Evolutionary conservation across 2,113 vertebrate genomes (phyloP).

Genomic region (Piaya cayana): DNA sequence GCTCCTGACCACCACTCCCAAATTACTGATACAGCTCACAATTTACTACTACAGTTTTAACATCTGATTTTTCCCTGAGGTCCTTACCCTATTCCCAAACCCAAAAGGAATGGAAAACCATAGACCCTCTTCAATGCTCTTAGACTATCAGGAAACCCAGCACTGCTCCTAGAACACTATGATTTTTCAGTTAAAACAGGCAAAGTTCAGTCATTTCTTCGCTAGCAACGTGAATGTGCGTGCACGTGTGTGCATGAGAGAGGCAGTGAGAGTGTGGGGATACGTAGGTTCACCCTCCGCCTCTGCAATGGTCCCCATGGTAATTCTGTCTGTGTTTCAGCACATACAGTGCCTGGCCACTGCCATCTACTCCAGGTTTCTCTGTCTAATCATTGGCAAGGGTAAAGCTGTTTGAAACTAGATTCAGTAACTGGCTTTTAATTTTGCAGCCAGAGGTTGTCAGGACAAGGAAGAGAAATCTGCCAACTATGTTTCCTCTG

Average conservation of each 20-base stretch:
- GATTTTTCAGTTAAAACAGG: neutral
- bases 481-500: conserved; percentile 57
- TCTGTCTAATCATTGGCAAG: conserved; percentile 16
- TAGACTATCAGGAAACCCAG: neutral
- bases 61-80: neutral
- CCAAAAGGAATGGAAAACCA: neutral
- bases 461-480: conserved; percentile 63
- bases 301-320: neutral
- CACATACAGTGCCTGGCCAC: neutral
- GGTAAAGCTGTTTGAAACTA: conserved; percentile 24
- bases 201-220: neutral
- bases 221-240: neutral
- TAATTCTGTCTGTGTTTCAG: conserved; percentile 12
- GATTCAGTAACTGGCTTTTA: conserved; percentile 22
- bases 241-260: neutral
- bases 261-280: neutral
- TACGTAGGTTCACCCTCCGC: neutral
- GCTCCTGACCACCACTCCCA: neutral
- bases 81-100: neutral
- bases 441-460: conserved; percentile 63
- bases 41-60: neutral
- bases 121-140: neutral
- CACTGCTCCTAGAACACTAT: neutral
- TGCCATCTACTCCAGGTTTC: conserved; percentile 34
- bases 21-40: neutral